Percentiles rank a stretch among this genome's conserved stretches.
These are phyloP conservation scores for Dasypus novemcinctus DNA, from an alignment of 2,113 vertebrate genomes.

Conservation along the genomic window DNA sequence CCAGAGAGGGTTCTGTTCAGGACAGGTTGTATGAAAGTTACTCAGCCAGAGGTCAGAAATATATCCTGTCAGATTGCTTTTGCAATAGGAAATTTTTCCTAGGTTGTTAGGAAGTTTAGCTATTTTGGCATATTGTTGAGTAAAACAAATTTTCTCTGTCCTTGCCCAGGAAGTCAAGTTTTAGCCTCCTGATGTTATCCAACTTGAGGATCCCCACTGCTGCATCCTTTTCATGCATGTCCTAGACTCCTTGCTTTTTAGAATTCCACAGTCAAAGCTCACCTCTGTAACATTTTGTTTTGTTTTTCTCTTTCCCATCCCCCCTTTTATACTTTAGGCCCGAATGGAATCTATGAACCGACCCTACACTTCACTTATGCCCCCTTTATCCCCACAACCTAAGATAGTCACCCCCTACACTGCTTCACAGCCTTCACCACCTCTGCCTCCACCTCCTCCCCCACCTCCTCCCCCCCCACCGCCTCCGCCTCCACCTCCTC, in stretches of 20 bases:
- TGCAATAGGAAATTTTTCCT: neutral
- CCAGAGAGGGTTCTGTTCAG: rapidly evolving
- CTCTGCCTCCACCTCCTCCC: conserved; percentile 83
- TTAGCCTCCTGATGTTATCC: neutral
- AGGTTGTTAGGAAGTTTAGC: neutral
- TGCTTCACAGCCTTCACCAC: conserved; percentile 86
- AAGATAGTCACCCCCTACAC: conserved; percentile 79
- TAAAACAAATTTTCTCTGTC: neutral
- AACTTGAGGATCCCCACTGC: neutral
- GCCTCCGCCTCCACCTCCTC: conserved; percentile 51
- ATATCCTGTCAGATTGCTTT: neutral
- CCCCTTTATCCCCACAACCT: conserved; percentile 86
- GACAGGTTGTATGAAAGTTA: neutral
- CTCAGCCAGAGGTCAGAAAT: neutral
- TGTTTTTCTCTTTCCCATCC: conserved; percentile 44
- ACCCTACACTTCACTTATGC: conserved; percentile 85
- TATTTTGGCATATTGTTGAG: neutral
- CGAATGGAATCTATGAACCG: conserved; percentile 88
- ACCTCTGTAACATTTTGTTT: conserved; percentile 73
- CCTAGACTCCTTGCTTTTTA: conserved; percentile 58
- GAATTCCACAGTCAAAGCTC: conserved; percentile 65
- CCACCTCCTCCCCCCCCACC: conserved; percentile 79
- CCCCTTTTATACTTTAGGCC: conserved; percentile 82
- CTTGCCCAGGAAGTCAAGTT: neutral
- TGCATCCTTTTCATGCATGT: conserved; percentile 68